phyloP scores from a whole-genome alignment of 2,888 invertebrate species.

The Ptilodon capucinus region DNA sequence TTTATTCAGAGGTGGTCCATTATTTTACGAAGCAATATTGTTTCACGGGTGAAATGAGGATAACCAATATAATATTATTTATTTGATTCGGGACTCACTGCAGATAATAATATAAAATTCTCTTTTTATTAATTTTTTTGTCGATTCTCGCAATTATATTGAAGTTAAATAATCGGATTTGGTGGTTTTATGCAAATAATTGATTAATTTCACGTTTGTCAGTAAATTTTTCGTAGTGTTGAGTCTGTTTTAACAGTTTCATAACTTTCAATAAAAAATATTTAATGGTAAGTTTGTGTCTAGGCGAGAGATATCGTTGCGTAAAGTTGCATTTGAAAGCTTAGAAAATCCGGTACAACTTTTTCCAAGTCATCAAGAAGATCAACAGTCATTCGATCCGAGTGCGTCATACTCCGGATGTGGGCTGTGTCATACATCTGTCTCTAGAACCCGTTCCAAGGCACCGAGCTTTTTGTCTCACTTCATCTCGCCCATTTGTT shows the following conservation, averaged over 20 bases:
- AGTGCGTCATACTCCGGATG: slow-evolving; percentile 67
- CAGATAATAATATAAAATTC: not conserved
- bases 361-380: not conserved
- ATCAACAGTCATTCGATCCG: slow-evolving; percentile 39
- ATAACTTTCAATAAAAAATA: not conserved
- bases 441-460: slow-evolving; percentile 57
- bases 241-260: not conserved
- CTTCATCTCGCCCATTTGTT: slow-evolving; percentile 62
- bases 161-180: not conserved
- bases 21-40: slow-evolving; percentile 1
- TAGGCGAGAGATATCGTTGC: too few relatives aligned
- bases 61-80: too few relatives aligned
- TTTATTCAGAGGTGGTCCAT: slow-evolving; percentile 41
- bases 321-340: not conserved
- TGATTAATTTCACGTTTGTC: not conserved
- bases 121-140: not conserved
- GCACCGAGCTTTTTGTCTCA: slow-evolving; percentile 57
- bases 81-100: not conserved
- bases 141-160: not conserved
- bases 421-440: slow-evolving; percentile 56
- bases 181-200: not conserved
- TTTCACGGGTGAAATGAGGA: not conserved
- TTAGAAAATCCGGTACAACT: not conserved
- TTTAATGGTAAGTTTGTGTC: too few relatives aligned
- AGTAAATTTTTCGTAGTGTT: not conserved